These are phyloP conservation scores for Daubentonia madagascariensis DNA, from an alignment of 2,113 vertebrate species.

Conservation along the genomic window DNA sequence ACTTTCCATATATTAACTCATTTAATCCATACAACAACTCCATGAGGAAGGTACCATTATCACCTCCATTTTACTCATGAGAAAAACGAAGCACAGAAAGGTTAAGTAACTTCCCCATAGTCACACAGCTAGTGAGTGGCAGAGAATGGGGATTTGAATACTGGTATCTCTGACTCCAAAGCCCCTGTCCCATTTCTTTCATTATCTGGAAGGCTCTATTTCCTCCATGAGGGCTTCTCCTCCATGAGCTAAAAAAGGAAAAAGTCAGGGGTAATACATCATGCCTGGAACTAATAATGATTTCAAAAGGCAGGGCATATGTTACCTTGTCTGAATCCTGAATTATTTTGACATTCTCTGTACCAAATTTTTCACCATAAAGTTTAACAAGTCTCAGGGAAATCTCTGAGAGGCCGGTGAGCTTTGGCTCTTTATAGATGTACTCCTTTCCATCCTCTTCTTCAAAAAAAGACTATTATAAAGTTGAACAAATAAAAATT, in stretches of 20 bases:
- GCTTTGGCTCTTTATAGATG: slow-evolving; percentile 98
- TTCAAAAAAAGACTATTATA: slow-evolving; percentile 93
- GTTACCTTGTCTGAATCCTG: slow-evolving; percentile 97
- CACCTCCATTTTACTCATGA: background rate
- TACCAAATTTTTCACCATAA: slow-evolving; percentile 96
- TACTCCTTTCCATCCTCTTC: slow-evolving; percentile 98
- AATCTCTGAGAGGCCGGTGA: slow-evolving; percentile 96
- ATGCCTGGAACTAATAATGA: background rate
- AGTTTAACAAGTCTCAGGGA: slow-evolving; percentile 93
- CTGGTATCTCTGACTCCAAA: background rate
- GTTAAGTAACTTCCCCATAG: background rate
- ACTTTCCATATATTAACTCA: background rate
- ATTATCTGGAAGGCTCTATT: background rate
- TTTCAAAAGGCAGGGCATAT: background rate
- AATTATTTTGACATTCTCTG: slow-evolving; percentile 94
- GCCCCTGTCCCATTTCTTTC: background rate
- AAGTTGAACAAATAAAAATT: slow-evolving; percentile 35
- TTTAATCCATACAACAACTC: background rate
- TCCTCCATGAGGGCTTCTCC: background rate
- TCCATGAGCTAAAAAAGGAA: background rate
- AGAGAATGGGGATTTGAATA: background rate
- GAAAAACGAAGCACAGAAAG: background rate
- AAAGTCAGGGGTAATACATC: background rate
- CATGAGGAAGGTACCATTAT: background rate
- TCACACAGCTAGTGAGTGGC: background rate